A percentile compares a stretch with the other conserved stretches of the same genome.
Conservation (phyloP, 2,113 vertebrate species). For the Leiothrix lutea region DNA sequence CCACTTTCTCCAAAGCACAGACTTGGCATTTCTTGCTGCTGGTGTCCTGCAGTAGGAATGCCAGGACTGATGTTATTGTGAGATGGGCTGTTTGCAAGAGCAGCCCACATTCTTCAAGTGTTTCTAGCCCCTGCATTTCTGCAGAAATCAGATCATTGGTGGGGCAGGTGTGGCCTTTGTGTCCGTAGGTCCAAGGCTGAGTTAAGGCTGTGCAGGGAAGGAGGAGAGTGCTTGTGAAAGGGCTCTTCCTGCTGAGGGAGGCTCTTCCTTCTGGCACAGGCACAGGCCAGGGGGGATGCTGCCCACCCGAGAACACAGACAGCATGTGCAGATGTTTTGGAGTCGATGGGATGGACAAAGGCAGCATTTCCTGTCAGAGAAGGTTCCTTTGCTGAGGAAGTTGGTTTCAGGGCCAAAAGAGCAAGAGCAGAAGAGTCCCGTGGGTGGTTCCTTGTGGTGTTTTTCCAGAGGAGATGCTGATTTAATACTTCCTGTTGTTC, state of each 20-base stretch:
- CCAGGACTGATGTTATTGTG: background rate
- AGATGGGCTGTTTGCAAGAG: background rate
- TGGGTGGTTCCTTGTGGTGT: background rate
- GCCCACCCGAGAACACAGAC: background rate
- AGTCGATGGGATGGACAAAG: background rate
- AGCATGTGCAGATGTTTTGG: background rate
- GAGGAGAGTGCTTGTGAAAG: background rate
- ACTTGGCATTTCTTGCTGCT: background rate
- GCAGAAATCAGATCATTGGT: background rate
- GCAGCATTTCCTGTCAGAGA: background rate
- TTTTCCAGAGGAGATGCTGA: slow-evolving; percentile 46
- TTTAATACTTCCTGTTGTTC: slow-evolving; percentile 51
- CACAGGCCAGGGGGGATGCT: background rate
- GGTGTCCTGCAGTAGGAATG: background rate
- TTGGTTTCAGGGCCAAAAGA: background rate
- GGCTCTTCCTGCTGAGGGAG: background rate
- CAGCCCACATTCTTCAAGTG: background rate
- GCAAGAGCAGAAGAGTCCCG: background rate
- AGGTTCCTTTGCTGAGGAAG: slow-evolving; percentile 13
- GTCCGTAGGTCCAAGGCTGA: background rate
- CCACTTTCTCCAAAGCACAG: background rate
- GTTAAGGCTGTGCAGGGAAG: background rate
- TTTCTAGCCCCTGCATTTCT: background rate
- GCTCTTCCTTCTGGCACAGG: background rate
- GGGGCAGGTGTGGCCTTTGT: background rate